phyloP scores from a whole-genome alignment of 2,113 vertebrate species.

The Plecotus auritus region DNA sequence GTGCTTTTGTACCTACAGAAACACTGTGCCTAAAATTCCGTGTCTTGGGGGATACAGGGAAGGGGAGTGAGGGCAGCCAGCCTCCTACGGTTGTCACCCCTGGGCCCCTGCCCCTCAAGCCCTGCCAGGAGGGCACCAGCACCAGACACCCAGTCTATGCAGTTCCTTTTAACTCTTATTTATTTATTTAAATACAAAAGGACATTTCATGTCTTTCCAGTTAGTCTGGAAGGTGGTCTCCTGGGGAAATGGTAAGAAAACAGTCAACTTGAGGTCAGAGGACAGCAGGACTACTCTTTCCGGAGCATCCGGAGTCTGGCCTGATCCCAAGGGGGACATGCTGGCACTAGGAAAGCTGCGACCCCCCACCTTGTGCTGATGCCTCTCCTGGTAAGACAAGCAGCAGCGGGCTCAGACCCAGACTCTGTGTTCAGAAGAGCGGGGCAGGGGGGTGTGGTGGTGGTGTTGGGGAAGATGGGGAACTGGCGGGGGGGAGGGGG shows the following conservation, averaged over 20 bases:
- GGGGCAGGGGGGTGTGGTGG: neutral
- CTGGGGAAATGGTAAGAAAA: slow-evolving; percentile 32
- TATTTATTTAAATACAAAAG: slow-evolving; percentile 73
- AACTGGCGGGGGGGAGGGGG: neutral
- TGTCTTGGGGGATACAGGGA: neutral
- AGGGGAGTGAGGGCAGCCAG: neutral
- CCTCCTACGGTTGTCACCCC: too few species aligned
- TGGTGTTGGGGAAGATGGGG: neutral
- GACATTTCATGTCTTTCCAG: slow-evolving; percentile 56
- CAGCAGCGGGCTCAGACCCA: neutral
- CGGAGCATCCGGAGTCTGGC: accelerated
- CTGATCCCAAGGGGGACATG: accelerated
- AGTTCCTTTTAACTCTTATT: slow-evolving; percentile 4
- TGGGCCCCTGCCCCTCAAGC: accelerated
- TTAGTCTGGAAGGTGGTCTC: slow-evolving; percentile 45
- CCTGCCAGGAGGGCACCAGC: accelerated
- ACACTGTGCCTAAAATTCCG: neutral
- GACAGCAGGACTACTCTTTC: accelerated
- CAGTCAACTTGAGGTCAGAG: neutral
- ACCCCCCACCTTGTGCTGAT: neutral
- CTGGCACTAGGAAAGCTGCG: neutral
- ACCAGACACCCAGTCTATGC: accelerated
- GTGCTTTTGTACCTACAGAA: accelerated
- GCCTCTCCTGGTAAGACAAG: neutral
- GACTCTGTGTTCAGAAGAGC: neutral